Conservation (phyloP, 1,140 invertebrate species). For the Tenebrio molitor region DNA sequence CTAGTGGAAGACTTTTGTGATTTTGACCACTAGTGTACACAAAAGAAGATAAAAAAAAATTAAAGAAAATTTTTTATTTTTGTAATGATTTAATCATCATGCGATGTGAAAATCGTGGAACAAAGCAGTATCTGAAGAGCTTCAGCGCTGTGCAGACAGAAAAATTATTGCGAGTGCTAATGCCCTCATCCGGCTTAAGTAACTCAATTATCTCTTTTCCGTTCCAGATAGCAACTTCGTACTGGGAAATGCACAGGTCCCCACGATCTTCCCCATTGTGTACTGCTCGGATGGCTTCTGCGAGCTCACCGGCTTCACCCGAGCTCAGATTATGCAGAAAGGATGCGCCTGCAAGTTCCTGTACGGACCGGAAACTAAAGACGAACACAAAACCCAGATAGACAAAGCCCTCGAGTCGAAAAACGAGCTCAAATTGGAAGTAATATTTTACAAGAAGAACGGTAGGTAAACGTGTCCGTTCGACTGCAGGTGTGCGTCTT, state of each 20-base stretch:
- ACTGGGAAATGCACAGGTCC: slow-evolving; percentile 95
- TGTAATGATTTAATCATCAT: no score
- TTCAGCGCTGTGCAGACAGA: no score
- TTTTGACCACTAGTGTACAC: no score
- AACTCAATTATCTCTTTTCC: slow-evolving; percentile 34
- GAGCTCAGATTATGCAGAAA: slow-evolving; percentile 97
- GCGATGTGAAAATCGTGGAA: no score
- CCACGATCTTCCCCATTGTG: slow-evolving; percentile 91
- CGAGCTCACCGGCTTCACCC: slow-evolving; percentile 93
- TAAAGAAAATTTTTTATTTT: no score
- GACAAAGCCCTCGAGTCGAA: slow-evolving; percentile 91
- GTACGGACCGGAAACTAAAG: slow-evolving; percentile 90
- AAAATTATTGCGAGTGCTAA: no score
- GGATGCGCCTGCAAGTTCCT: slow-evolving; percentile 97
- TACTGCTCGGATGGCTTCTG: slow-evolving; percentile 99
- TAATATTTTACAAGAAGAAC: slow-evolving; percentile 95
- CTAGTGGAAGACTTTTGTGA: no score
- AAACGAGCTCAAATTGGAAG: slow-evolving; percentile 92
- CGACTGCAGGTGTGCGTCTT: background rate
- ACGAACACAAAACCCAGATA: slow-evolving; percentile 90
- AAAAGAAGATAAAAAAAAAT: no score
- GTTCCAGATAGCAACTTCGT: slow-evolving; percentile 97
- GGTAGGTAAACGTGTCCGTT: slow-evolving; percentile 73
- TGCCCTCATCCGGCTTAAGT: background rate
- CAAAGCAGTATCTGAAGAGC: no score